These are phyloP conservation scores for Chauna torquata DNA, from an alignment of 2,113 vertebrate genomes.

Conservation along the genomic window DNA sequence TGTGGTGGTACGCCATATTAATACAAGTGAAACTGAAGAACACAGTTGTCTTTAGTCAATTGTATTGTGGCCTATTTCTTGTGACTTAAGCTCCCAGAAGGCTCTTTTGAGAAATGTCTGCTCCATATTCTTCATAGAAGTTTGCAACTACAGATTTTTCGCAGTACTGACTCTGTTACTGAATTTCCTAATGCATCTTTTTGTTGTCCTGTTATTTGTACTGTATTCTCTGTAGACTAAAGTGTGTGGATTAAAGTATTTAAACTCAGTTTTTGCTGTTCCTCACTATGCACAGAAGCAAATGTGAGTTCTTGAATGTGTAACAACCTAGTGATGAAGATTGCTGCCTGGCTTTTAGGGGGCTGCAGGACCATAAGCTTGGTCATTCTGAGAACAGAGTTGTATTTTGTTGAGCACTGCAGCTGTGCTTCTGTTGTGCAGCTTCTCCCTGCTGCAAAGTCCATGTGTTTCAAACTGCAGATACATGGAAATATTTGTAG, in stretches of 20 bases:
- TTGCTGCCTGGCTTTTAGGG: neutral
- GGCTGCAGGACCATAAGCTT: neutral
- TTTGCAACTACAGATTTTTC: slow-evolving; percentile 4
- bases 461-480: neutral
- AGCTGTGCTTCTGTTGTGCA: neutral
- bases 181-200: neutral
- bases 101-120: neutral
- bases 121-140: neutral
- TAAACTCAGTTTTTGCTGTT: neutral
- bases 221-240: slow-evolving; percentile 26
- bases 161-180: neutral
- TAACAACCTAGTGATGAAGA: neutral
- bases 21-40: neutral
- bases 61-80: neutral
- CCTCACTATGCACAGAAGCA: neutral
- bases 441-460: neutral
- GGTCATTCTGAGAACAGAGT: neutral
- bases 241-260: slow-evolving; percentile 51
- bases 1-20: neutral
- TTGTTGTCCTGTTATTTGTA: slow-evolving; percentile 14
- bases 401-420: neutral
- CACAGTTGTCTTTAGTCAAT: neutral
- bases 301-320: neutral
- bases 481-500: neutral
- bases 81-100: neutral